These are phyloP conservation scores for Abrostola tripartita DNA, from an alignment of 2,888 invertebrate species.

Conservation along the genomic window DNA sequence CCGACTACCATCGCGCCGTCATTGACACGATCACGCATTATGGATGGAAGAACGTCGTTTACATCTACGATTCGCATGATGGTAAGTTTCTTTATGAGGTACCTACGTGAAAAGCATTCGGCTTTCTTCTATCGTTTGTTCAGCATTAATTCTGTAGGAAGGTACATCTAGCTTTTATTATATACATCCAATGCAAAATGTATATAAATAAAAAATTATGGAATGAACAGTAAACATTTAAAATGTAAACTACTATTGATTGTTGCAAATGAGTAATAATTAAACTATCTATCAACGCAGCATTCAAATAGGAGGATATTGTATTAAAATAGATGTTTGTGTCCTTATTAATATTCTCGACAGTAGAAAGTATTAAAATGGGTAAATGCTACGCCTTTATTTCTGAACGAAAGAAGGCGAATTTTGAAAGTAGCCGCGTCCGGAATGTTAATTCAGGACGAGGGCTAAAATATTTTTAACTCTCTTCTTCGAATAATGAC, in stretches of 20 bases:
- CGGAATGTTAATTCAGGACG: slow-evolving; percentile 69
- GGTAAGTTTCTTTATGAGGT: slow-evolving; percentile 88
- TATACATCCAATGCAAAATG: not conserved
- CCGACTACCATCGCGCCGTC: slow-evolving; percentile 98
- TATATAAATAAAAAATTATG: slow-evolving; percentile 3
- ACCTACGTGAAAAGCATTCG: too few relatives aligned
- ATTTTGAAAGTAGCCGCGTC: slow-evolving; percentile 65
- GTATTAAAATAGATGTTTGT: slow-evolving; percentile 40
- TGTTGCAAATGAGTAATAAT: slow-evolving; percentile 4
- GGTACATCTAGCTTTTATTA: not conserved
- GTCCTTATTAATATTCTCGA: slow-evolving; percentile 67
- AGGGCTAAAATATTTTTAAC: slow-evolving; percentile 65
- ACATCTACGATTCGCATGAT: slow-evolving; percentile 96
- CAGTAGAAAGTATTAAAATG: slow-evolving; percentile 67
- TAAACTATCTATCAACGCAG: not conserved
- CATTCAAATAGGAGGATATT: slow-evolving; percentile 13
- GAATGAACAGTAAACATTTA: slow-evolving; percentile 4
- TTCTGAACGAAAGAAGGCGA: slow-evolving; percentile 65
- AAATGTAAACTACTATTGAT: slow-evolving; percentile 6
- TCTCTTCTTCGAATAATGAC: slow-evolving; percentile 66
- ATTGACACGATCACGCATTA: slow-evolving; percentile 98
- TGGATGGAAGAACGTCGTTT: slow-evolving; percentile 96
- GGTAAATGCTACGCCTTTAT: slow-evolving; percentile 72
- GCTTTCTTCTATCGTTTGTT: too few relatives aligned
- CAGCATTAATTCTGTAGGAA: not conserved